Percentiles rank a stretch among this genome's conserved stretches.
These are phyloP conservation scores for Cantharis flavilabris DNA, from an alignment of 2,888 invertebrate genomes.

Conservation along the genomic window DNA sequence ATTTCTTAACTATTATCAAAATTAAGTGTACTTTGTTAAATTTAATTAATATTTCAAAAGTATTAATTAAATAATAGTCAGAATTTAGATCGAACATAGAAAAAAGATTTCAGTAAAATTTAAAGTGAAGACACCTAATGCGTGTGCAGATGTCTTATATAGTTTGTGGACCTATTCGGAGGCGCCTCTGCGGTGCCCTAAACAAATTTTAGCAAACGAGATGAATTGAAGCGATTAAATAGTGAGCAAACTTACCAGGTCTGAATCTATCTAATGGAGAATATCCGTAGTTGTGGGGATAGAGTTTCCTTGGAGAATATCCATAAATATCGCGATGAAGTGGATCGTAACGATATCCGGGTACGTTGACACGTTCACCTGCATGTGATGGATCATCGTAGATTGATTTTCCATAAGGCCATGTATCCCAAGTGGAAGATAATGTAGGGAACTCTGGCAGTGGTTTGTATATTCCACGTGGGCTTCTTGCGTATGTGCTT, in stretches of 20 bases:
- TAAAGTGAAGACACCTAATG: slow-evolving; percentile 13
- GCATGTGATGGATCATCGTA: slow-evolving; percentile 83
- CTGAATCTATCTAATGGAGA: slow-evolving; percentile 75
- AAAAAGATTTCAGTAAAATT: neutral
- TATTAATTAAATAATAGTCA: neutral
- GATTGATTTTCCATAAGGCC: slow-evolving; percentile 84
- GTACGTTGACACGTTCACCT: slow-evolving; percentile 82
- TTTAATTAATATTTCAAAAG: neutral
- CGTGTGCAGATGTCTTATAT: slow-evolving; percentile 17
- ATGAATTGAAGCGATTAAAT: slow-evolving; percentile 5
- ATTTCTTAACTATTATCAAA: slow-evolving; percentile 7
- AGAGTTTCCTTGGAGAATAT: slow-evolving; percentile 86
- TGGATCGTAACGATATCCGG: slow-evolving; percentile 89
- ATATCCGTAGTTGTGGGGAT: slow-evolving; percentile 80
- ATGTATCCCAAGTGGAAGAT: slow-evolving; percentile 70
- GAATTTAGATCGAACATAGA: neutral
- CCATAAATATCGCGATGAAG: slow-evolving; percentile 90
- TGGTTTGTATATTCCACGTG: slow-evolving; percentile 66
- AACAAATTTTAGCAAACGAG: slow-evolving; percentile 16
- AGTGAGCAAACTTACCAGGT: slow-evolving; percentile 73
- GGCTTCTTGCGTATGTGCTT: slow-evolving; percentile 62
- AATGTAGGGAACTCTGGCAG: slow-evolving; percentile 78
- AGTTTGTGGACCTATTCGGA: slow-evolving; percentile 21
- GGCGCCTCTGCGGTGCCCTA: slow-evolving; percentile 30
- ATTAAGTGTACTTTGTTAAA: neutral